Conservation (phyloP, 2,113 vertebrate species). For the Chiloscyllium plagiosum region DNA sequence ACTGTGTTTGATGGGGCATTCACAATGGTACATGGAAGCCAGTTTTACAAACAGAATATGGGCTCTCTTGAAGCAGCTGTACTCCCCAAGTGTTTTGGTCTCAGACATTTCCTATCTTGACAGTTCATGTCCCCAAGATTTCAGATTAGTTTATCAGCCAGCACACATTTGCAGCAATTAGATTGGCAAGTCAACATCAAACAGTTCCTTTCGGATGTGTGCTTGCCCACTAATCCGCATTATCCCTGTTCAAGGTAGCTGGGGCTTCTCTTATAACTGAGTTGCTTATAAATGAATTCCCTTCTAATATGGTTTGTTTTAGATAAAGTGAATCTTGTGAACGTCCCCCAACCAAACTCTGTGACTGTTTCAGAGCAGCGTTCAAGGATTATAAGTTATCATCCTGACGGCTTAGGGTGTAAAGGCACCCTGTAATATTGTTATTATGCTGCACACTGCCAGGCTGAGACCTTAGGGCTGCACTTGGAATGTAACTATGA, state of each 20-base stretch:
- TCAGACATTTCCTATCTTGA: background rate
- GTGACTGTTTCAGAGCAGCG: background rate
- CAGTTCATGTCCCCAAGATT: background rate
- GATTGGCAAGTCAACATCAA: slow-evolving; percentile 7
- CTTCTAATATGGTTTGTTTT: background rate
- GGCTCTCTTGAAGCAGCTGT: background rate
- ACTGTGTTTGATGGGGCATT: background rate
- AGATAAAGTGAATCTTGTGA: background rate
- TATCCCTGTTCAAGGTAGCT: background rate
- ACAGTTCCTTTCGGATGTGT: background rate
- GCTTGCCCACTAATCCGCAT: background rate
- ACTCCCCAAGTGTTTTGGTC: background rate
- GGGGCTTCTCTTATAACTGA: background rate
- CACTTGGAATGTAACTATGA: too few species aligned
- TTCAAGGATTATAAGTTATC: background rate
- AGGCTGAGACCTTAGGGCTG: background rate
- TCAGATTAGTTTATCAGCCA: background rate
- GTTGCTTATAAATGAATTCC: background rate
- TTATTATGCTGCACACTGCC: background rate
- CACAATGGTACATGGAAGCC: background rate
- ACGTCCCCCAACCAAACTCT: background rate
- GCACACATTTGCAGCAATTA: background rate
- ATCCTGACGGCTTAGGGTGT: background rate
- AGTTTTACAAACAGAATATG: background rate
- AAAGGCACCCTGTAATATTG: background rate